Evolutionary conservation across 2,888 invertebrate species (phyloP).

Genomic region (Cephus nigrinus): DNA sequence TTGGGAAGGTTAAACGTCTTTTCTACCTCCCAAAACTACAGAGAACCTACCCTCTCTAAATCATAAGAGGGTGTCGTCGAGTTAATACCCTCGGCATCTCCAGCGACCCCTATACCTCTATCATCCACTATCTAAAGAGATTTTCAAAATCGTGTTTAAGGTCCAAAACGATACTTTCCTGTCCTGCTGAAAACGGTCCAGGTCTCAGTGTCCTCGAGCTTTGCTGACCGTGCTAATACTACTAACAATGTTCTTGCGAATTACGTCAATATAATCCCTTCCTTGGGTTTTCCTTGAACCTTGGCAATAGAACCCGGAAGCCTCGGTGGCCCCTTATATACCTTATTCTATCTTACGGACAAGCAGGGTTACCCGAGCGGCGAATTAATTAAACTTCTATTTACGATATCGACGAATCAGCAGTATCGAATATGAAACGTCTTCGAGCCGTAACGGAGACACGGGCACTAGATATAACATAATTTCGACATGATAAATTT

Average conservation of each 20-base stretch:
- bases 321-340: not conserved
- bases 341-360: slow-evolving; percentile 9
- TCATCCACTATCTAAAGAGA: not conserved
- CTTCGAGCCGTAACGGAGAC: slow-evolving; percentile 20
- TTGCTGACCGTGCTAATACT: slow-evolving; percentile 40
- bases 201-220: slow-evolving; percentile 3
- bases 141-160: not conserved
- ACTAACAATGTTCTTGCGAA: slow-evolving; percentile 16
- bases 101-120: not conserved
- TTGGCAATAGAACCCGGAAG: slow-evolving; percentile 11
- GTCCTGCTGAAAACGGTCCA: not conserved
- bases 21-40: not conserved
- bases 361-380: slow-evolving; percentile 57
- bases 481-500: slow-evolving; percentile 31
- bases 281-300: slow-evolving; percentile 22
- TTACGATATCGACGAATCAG: slow-evolving; percentile 66
- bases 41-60: not conserved
- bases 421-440: slow-evolving; percentile 41
- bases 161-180: not conserved
- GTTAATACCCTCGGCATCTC: not conserved
- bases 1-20: not conserved
- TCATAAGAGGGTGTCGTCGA: not conserved
- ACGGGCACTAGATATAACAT: slow-evolving; percentile 5
- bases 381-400: slow-evolving; percentile 66
- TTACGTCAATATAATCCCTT: slow-evolving; percentile 38